phyloP scores from a whole-genome alignment of 2,113 vertebrate species.

The Elgaria multicarinata region DNA sequence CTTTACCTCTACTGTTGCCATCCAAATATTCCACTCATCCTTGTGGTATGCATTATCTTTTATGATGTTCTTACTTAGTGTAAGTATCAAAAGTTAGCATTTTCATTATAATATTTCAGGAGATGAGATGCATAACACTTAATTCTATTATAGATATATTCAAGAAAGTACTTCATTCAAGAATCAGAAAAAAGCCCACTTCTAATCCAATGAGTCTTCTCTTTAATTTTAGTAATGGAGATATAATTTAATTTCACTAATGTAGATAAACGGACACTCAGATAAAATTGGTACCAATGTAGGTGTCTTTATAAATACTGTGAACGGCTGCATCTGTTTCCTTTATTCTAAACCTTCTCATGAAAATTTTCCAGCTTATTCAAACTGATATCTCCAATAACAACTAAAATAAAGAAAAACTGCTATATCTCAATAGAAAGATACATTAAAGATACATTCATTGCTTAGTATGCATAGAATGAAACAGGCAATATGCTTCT shows the following conservation, averaged over 20 bases:
- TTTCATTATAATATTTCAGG: slow-evolving; percentile 54
- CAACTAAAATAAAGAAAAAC: slow-evolving; percentile 32
- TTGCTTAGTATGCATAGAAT: slow-evolving; percentile 7
- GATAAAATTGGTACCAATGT: slow-evolving; percentile 51
- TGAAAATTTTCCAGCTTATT: slow-evolving; percentile 27
- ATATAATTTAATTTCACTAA: slow-evolving; percentile 77
- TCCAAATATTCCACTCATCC: slow-evolving; percentile 2
- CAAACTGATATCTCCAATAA: slow-evolving; percentile 21
- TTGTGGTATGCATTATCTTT: slow-evolving; percentile 27
- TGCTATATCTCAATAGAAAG: background rate
- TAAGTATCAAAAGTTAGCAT: slow-evolving; percentile 61
- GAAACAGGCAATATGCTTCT: background rate
- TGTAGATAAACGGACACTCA: slow-evolving; percentile 69
- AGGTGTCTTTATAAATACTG: slow-evolving; percentile 61
- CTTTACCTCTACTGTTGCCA: background rate
- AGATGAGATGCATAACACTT: slow-evolving; percentile 62
- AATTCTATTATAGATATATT: slow-evolving; percentile 73
- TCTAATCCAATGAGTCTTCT: slow-evolving; percentile 70
- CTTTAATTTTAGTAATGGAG: slow-evolving; percentile 80
- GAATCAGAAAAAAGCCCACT: slow-evolving; percentile 61
- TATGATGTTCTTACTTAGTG: slow-evolving; percentile 27
- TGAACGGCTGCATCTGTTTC: slow-evolving; percentile 46
- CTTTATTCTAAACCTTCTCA: slow-evolving; percentile 26
- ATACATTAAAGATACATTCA: background rate
- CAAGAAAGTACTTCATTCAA: slow-evolving; percentile 71